Conservation (phyloP, 2,113 vertebrate species). For the Rhinopomastus cyanomelas region DNA sequence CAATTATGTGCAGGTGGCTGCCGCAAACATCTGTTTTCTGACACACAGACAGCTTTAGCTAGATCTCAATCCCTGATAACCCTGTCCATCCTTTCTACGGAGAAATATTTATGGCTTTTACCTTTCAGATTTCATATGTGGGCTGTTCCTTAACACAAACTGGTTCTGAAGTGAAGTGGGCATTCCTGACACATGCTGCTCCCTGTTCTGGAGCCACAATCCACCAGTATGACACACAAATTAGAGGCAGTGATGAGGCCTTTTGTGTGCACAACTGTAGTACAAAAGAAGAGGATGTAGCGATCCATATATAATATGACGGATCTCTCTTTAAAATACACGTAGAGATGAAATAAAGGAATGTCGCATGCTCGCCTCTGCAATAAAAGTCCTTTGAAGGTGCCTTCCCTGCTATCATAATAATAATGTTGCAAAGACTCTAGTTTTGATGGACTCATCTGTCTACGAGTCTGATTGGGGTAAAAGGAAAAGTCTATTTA, state of each 20-base stretch:
- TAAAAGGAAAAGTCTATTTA: neutral
- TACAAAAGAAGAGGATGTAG: neutral
- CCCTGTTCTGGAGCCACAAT: neutral
- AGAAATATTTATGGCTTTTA: neutral
- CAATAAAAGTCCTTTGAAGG: neutral
- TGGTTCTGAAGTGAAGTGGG: neutral
- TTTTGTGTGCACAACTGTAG: neutral
- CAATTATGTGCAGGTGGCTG: neutral
- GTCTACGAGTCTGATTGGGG: neutral
- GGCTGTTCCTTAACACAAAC: neutral
- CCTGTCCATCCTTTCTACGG: neutral
- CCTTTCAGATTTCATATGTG: neutral
- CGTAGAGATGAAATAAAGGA: neutral
- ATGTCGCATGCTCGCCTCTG: conserved; percentile 9
- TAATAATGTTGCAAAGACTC: neutral
- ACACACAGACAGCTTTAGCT: neutral
- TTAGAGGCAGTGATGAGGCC: neutral
- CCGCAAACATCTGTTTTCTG: neutral
- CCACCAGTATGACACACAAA: neutral
- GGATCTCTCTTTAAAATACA: neutral
- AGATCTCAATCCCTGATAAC: neutral
- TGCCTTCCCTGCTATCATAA: neutral
- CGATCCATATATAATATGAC: neutral
- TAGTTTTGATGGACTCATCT: neutral
- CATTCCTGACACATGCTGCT: neutral